phyloP scores from a whole-genome alignment of 2,113 vertebrate genomes.

The Bubalus kerabau region DNA sequence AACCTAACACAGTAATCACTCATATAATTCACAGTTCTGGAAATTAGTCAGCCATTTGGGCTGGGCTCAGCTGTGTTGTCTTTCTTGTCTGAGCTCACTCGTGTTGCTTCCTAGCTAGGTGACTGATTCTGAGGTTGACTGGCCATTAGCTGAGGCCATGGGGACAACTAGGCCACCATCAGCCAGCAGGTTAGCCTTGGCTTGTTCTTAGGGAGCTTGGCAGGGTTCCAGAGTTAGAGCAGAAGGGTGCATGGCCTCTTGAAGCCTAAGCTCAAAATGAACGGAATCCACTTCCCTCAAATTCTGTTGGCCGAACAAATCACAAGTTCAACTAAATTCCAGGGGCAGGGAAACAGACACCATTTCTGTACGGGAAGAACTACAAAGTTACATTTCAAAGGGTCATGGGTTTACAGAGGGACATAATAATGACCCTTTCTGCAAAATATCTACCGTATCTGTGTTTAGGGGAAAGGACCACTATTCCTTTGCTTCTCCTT shows the following conservation, averaged over 20 bases:
- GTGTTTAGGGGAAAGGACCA: background rate
- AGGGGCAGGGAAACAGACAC: background rate
- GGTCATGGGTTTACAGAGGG: background rate
- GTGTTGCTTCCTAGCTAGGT: background rate
- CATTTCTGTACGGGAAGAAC: background rate
- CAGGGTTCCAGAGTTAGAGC: background rate
- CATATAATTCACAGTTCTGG: background rate
- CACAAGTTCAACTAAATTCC: background rate
- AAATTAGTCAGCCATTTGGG: background rate
- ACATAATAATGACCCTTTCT: background rate
- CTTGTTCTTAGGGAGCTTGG: background rate
- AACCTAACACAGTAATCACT: background rate
- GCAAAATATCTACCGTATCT: background rate
- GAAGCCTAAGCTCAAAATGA: background rate
- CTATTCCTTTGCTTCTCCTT: background rate
- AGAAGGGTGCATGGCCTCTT: background rate
- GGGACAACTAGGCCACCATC: background rate
- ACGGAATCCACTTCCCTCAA: background rate
- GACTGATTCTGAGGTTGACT: background rate
- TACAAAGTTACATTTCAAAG: background rate
- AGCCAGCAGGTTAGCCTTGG: background rate
- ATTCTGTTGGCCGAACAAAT: background rate
- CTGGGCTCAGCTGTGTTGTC: background rate
- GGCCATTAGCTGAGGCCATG: background rate
- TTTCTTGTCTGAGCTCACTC: background rate